These are phyloP conservation scores for Ciconia maguari DNA, from an alignment of 2,113 vertebrate species.

Conservation along the genomic window DNA sequence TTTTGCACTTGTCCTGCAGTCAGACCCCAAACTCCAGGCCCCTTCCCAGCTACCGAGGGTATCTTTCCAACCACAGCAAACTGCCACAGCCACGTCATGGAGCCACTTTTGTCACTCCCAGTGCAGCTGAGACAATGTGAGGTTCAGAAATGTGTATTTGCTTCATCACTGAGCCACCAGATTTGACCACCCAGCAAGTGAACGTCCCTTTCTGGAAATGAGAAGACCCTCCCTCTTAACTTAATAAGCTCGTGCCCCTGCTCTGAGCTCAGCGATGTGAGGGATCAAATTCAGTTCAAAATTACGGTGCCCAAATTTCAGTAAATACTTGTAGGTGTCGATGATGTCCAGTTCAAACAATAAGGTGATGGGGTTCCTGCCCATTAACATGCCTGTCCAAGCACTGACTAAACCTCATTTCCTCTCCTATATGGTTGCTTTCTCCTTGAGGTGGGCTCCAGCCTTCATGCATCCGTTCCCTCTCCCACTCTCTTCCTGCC, in stretches of 20 bases:
- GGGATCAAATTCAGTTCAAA: neutral
- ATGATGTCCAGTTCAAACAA: neutral
- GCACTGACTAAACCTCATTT: neutral
- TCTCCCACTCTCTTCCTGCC: neutral
- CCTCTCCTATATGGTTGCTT: neutral
- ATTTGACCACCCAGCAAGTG: neutral
- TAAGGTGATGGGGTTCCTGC: neutral
- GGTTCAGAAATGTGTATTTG: neutral
- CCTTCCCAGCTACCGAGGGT: neutral
- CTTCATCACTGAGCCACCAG: neutral
- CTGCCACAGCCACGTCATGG: accelerated
- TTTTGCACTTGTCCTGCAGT: neutral
- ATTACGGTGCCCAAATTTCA: neutral
- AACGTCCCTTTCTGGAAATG: neutral
- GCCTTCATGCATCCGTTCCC: neutral
- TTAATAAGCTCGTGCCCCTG: neutral
- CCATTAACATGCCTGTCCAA: neutral
- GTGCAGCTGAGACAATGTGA: neutral
- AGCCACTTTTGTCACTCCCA: neutral
- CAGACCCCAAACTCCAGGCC: neutral
- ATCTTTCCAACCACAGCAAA: neutral
- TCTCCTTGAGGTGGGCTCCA: neutral
- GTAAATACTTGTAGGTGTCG: neutral
- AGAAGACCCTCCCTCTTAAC: neutral
- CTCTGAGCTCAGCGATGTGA: neutral